Base-by-base conservation (phyloP, 2,113 vertebrate genomes). In the Tychaedon coryphoeus region DNA sequence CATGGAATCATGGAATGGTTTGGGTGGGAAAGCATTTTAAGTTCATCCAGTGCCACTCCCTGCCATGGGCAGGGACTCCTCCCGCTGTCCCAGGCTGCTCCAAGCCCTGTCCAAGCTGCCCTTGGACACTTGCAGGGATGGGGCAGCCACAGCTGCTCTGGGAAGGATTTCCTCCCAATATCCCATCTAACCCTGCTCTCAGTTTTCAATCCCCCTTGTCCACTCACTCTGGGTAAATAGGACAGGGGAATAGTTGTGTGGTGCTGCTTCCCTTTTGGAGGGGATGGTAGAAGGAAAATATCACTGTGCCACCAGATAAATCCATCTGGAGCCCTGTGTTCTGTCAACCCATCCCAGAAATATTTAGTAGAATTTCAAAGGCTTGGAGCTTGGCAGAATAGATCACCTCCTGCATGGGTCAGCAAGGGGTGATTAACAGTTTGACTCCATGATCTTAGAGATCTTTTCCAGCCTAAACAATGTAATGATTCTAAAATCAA, bases 101-200 rank as follows among this genome's bases (percentile, higher is more conserved):
- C 22, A 43, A 28, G 26, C 26, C 51, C 18, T 0, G 1, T 72
- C 76, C 66, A 45, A 0, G 33, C 53, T 40, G 29, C n/a, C 38
- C 47, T 61, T 38, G 47, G 29, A 5, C n/a, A 34, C 19, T 69
- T 10, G 24, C 14, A 88, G 15, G 76, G 50, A 65, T 65, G 54
- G 19, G 2, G 12, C 47, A 77, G 40, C 72, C 83, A 76, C n/a
- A 62, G 24, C 38, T 78, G 2, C 26, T 33, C 50, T 64, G 31
- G 31, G 34, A 51, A 43, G 36, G 22, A 28, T 60, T 72, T 36
- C 15, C 31, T 57, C 86, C 43, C 67, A 36, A 2, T 43, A 51
- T 66, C 22, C 43, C 58, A 65, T 50, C 67, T 57, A 50, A 28
- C 3, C 58, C 42, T 28, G 8, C 26, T 64, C 31, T 48, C 75